Evolutionary conservation across 2,113 vertebrate species (phyloP).

Genomic region (Triplophysa rosa): DNA sequence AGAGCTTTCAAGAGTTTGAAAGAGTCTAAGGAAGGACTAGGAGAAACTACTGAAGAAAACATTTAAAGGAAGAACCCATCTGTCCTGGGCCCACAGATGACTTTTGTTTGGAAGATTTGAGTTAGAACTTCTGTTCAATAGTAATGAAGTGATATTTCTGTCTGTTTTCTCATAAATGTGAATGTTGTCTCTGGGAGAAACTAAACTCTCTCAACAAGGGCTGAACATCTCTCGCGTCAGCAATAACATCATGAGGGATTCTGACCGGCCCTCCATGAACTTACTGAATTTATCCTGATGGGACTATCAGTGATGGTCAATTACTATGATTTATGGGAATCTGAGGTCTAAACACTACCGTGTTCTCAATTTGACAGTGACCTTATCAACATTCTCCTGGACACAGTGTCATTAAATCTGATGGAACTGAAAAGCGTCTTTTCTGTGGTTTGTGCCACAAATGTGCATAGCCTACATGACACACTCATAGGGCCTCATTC

Average conservation of each 20-base stretch:
- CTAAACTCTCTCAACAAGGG: conserved; percentile 54
- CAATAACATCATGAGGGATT: conserved; percentile 65
- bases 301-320: background rate
- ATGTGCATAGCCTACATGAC: too few relatives aligned
- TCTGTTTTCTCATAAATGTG: conserved; percentile 47
- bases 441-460: background rate
- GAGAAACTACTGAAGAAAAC: too few relatives aligned
- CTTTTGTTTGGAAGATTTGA: too few relatives aligned
- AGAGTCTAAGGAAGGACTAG: background rate
- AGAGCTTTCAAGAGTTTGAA: background rate
- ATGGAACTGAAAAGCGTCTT: background rate
- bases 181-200: conserved; percentile 45
- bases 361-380: background rate
- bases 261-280: conserved; percentile 1
- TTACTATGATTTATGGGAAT: background rate
- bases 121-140: background rate
- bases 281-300: conserved; percentile 5
- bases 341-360: background rate
- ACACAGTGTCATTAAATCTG: background rate
- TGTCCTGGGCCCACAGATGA: too few relatives aligned
- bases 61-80: too few relatives aligned
- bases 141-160: conserved; percentile 45
- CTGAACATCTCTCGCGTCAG: conserved; percentile 59
- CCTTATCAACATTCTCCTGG: conserved; percentile 9
- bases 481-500: too few relatives aligned